phyloP scores from a whole-genome alignment of 2,888 invertebrate genomes.

The Adineta ricciae region DNA sequence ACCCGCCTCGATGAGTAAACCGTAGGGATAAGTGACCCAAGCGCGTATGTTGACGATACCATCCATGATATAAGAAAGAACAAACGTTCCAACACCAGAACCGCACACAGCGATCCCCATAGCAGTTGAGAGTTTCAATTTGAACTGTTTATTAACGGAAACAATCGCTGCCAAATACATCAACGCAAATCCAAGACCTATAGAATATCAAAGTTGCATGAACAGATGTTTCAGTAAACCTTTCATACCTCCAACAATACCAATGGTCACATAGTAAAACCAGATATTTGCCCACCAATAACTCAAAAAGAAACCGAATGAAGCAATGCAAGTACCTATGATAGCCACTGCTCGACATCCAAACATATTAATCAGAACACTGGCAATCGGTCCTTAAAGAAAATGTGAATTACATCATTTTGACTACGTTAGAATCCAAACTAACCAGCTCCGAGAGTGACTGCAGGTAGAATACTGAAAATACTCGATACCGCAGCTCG shows the following conservation, averaged over 20 bases:
- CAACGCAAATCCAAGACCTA: slow-evolving; percentile 83
- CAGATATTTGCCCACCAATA: slow-evolving; percentile 71
- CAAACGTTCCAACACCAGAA: slow-evolving; percentile 79
- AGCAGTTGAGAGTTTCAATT: slow-evolving; percentile 80
- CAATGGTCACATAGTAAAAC: slow-evolving; percentile 80
- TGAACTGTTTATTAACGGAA: slow-evolving; percentile 92
- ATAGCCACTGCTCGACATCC: slow-evolving; percentile 85
- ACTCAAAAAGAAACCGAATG: slow-evolving; percentile 67
- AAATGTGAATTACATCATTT: neutral
- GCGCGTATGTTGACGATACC: neutral
- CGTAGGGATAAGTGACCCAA: neutral
- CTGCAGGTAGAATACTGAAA: slow-evolving; percentile 23
- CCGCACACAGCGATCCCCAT: slow-evolving; percentile 72
- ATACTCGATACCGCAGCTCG: neutral
- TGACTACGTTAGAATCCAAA: neutral
- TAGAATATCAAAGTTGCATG: neutral
- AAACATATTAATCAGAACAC: slow-evolving; percentile 83
- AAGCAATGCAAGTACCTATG: slow-evolving; percentile 65
- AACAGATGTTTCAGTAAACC: neutral
- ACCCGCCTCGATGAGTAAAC: slow-evolving; percentile 48
- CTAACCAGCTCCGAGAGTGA: slow-evolving; percentile 26
- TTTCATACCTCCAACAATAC: slow-evolving; percentile 67
- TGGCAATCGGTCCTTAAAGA: slow-evolving; percentile 61
- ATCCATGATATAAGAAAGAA: slow-evolving; percentile 62
- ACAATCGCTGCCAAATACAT: slow-evolving; percentile 96